phyloP scores from a whole-genome alignment of 2,888 invertebrate species.

The Brassicogethes aeneus region DNA sequence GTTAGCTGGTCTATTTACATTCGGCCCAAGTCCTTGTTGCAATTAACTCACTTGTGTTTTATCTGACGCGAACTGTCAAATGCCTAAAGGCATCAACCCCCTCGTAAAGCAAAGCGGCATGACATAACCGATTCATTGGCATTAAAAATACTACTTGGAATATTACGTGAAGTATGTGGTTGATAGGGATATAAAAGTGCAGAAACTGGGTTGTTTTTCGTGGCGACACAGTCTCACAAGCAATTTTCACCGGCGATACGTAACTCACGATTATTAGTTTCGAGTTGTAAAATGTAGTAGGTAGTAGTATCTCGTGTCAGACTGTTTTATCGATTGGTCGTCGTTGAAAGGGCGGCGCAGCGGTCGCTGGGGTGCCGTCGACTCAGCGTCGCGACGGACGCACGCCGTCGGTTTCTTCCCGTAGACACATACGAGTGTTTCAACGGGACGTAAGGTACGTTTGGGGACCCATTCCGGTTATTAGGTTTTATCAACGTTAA shows the following conservation, averaged over 20 bases:
- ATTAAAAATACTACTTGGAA: no score
- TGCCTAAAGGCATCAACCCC: not conserved
- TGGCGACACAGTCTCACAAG: not conserved
- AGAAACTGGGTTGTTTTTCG: no score
- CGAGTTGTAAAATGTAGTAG: not conserved
- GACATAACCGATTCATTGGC: not conserved
- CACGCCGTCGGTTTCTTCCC: not conserved
- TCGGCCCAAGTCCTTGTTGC: no score
- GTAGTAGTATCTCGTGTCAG: constrained; percentile 27
- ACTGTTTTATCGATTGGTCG: constrained; percentile 29
- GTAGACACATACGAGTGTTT: not conserved
- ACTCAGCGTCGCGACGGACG: not conserved
- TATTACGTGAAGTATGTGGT: no score
- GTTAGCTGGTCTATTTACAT: not conserved
- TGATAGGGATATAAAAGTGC: no score
- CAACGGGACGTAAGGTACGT: not conserved
- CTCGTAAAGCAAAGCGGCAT: not conserved
- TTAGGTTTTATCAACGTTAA: not conserved
- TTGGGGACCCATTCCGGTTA: not conserved
- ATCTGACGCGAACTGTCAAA: not conserved
- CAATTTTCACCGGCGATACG: not conserved
- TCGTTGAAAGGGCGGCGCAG: constrained; percentile 21
- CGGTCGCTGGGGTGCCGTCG: constrained; percentile 23
- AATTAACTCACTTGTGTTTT: no score
- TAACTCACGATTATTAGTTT: not conserved